Evolutionary conservation across 1,140 invertebrate genomes (phyloP), one percentile per base, ranked within the genome.

Genomic region (Temnothorax nylanderi): DNA sequence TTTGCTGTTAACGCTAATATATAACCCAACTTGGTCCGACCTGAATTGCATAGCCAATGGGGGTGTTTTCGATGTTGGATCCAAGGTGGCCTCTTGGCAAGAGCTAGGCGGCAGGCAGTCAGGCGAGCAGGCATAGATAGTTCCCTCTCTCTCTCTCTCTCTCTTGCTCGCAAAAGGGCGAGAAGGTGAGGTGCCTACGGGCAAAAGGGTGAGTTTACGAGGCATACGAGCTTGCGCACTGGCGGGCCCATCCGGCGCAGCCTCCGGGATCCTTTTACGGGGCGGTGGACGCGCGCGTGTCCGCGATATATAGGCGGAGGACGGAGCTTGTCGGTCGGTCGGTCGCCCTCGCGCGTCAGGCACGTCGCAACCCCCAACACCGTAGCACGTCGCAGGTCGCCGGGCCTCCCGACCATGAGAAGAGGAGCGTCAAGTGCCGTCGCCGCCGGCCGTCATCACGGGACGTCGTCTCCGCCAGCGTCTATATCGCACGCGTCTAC

Each of bases 301-400:
- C 77, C 77, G 64, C 65, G 47, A 51, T 56, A 65, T 76, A 76
- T 41, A 76, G 34, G 34, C 47, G 49, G 77, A 26, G 77, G 64
- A 51, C 77, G 62, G 47, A 81, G 65, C 77, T 71, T 71, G 51
- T 65, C 76, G 75, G 84, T 78, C 74, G 75, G 62, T 87, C 85
- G 86, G 85, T 76, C 74, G 65, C 76, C 69, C 81, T 60, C 87
- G 56, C 90, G 88, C 87, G 71, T 58, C 88, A 91, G 89, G 74
- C 90, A 91, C 87, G 89, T 91, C 90, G 89, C 87, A 88, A 91
- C 67, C 77, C 69, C 78, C 87, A 77, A 85, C 71, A 77, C 62
- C 84, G 74, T 47, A 85, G 64, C 75, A 85, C 37, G 37, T 89
- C 87, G 78, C 21, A 37, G 37, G 75, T 77, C 75, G 49, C 47